Evolutionary conservation across 2,888 invertebrate species (phyloP), one percentile per base, ranked within the genome.

Genomic region (Apodemia duryi): DNA sequence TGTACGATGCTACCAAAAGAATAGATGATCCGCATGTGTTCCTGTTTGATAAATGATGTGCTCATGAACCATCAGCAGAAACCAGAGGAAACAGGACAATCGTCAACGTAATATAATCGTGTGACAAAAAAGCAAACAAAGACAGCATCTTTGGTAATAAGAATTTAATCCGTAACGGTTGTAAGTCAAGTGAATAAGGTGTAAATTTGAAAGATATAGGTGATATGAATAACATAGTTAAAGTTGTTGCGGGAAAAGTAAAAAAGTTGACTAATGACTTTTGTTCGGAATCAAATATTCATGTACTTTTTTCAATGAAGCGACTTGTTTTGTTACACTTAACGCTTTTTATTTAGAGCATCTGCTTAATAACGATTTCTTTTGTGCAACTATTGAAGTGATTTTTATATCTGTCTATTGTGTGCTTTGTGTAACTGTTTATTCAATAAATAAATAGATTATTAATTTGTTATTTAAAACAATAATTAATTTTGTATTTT

Each of bases 211-310:
- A 43, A 61, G 10, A 51, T 9, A 46, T 41, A 32, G 4, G 1
- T 28, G 52, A 21, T 43, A 41, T 63, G 46, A 63, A 28, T 32
- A 3, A 41, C 29, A 64, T 32, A 38, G 49, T 61, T 63, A 49
- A 32, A 63, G 63, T 63, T 60, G 64, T 65, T 68, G 61, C 65
- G 65, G 66, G 68, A 69, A 66, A 69, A 74, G 74, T 85, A 88
- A 91, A 90, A 87, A 91, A 85, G 75, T 87, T 91, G 90, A 91
- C 90, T 91, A 91, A 91, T 91, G 91, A 90, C 87, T 88, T 85
- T 88, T 86, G 90, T 90, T 87, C 85, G 77, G 82, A 82, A 89
- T 90, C 90, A 88, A 88, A 90, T 86, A 91, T 91, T 90, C 91
- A 89, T 89, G 81, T 78, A 77, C 80, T 85, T 87, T 87, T 86